Evolutionary conservation across 2,888 invertebrate genomes (phyloP).

Genomic region (Seira ritae): DNA sequence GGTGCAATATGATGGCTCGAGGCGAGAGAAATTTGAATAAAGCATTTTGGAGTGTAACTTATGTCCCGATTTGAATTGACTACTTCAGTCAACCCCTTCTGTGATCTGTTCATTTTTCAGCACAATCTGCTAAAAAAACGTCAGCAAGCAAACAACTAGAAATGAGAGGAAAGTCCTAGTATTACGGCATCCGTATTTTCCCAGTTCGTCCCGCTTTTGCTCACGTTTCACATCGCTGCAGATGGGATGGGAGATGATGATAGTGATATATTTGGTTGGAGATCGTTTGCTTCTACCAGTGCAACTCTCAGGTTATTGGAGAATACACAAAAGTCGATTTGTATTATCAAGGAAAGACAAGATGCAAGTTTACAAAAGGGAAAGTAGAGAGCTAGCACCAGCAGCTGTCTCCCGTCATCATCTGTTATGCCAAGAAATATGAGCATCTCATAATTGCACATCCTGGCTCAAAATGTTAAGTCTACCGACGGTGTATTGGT

Average conservation of each 20-base stretch:
- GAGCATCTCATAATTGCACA: constrained; percentile 30
- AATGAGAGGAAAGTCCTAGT: neutral
- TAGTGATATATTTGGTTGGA: constrained; percentile 21
- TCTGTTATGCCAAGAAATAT: constrained; percentile 42
- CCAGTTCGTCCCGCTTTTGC: constrained; percentile 1
- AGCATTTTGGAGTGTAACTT: neutral
- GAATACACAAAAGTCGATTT: constrained; percentile 29
- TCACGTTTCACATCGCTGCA: constrained; percentile 16
- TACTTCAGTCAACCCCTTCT: constrained; percentile 19
- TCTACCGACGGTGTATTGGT: neutral
- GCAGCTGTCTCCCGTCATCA: constrained; percentile 56
- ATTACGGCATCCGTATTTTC: neutral
- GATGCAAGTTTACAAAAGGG: constrained; percentile 11
- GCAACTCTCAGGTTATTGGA: constrained; percentile 13
- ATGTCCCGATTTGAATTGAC: constrained; percentile 5
- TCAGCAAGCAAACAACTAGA: constrained; percentile 11
- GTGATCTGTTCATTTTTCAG: constrained; percentile 16
- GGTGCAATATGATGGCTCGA: neutral
- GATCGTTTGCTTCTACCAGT: constrained; percentile 13
- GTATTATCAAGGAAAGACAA: constrained; percentile 23
- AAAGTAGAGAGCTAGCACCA: constrained; percentile 26
- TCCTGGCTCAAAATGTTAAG: constrained; percentile 28
- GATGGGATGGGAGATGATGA: constrained; percentile 21
- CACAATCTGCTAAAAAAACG: constrained; percentile 9
- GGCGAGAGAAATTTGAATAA: neutral